Percentiles rank a stretch among this genome's conserved stretches.
phyloP scores from a whole-genome alignment of 2,797 vertebrate species.

The Graptemys geographica region DNA sequence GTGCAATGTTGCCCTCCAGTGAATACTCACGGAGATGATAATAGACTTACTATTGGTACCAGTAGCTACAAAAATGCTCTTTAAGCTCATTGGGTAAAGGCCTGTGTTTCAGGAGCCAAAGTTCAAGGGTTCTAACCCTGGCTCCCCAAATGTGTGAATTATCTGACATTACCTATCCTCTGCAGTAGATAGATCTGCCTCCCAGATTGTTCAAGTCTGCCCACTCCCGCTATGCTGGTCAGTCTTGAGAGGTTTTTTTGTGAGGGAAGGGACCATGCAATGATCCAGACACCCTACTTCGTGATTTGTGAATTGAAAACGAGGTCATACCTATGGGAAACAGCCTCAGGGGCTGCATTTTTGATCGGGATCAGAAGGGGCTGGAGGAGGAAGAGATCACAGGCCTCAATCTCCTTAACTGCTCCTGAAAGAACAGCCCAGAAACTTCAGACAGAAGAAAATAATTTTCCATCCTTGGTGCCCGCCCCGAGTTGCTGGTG shows the following conservation, averaged over 20 bases:
- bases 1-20: background rate
- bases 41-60: fast-evolving
- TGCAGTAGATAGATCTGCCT: background rate
- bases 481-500: background rate
- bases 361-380: background rate
- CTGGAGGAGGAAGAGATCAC: slow-evolving; percentile 22
- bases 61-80: fast-evolving
- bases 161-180: background rate
- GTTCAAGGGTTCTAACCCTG: background rate
- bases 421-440: slow-evolving; percentile 46
- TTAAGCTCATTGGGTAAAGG: background rate
- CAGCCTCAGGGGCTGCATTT: background rate
- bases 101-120: background rate
- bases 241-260: background rate
- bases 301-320: background rate
- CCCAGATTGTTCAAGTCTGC: background rate
- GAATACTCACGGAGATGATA: background rate
- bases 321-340: background rate
- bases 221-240: background rate
- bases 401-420: slow-evolving; percentile 10
- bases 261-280: background rate
- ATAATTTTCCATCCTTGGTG: slow-evolving; percentile 58
- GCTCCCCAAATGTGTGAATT: background rate
- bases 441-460: slow-evolving; percentile 25
- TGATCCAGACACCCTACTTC: background rate